Percentiles rank a stretch among this genome's conserved stretches.
These are phyloP conservation scores for Diplazon laetatorius DNA, from an alignment of 2,888 invertebrate species.

Conservation along the genomic window DNA sequence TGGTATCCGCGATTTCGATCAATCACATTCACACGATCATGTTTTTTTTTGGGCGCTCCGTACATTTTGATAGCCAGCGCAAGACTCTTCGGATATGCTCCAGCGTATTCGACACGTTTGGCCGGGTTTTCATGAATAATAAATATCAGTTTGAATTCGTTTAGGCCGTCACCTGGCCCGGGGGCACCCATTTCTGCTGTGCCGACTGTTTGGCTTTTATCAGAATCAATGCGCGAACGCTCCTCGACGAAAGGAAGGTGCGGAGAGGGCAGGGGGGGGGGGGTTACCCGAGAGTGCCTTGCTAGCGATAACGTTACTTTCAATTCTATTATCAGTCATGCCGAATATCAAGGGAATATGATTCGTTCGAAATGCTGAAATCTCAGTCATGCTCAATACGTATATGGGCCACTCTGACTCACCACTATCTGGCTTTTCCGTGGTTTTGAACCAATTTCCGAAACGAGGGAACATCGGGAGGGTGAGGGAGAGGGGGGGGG, in stretches of 20 bases:
- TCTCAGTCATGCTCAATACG: not conserved
- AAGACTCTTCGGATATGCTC: not conserved
- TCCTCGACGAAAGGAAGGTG: not conserved
- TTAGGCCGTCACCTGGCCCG: slow-evolving; percentile 20
- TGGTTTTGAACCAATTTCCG: too few relatives aligned
- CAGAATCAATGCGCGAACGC: slow-evolving; percentile 28
- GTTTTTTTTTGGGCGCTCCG: not conserved
- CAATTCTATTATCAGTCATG: slow-evolving; percentile 30
- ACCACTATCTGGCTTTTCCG: not conserved
- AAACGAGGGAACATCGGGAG: too few relatives aligned
- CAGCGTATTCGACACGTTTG: not conserved
- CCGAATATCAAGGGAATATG: slow-evolving; percentile 14
- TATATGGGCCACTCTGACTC: not conserved
- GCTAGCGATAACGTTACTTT: slow-evolving; percentile 22
- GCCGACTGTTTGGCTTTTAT: slow-evolving; percentile 37
- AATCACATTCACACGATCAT: too few relatives aligned
- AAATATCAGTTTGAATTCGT: slow-evolving; percentile 60
- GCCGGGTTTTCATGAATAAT: slow-evolving; percentile 52
- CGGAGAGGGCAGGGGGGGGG: too few relatives aligned
- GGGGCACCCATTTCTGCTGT: slow-evolving; percentile 7
- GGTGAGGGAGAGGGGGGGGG: too few relatives aligned
- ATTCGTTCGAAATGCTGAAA: slow-evolving; percentile 21
- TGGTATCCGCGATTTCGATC: not conserved
- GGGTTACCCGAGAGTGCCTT: not conserved
- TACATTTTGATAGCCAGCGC: slow-evolving; percentile 1